Conservation (phyloP, 2,888 invertebrate species). For the Chironomus tentans region DNA sequence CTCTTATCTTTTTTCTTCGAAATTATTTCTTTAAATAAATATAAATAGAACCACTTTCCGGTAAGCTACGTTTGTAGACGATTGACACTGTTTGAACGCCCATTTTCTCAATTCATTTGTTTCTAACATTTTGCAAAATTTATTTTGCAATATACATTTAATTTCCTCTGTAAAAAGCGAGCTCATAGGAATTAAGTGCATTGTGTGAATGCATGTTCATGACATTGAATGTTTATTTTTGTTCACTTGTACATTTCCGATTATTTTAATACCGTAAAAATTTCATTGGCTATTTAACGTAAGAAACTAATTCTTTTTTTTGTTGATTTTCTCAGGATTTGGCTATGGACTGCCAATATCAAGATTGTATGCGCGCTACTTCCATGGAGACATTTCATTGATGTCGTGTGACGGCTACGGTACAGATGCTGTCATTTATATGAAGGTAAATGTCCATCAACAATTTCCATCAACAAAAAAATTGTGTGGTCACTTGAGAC, state of each 20-base stretch:
- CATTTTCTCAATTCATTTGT: neutral
- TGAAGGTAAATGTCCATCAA: constrained; percentile 61
- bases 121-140: too few species aligned
- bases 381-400: constrained; percentile 91
- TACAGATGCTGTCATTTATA: constrained; percentile 91
- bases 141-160: neutral
- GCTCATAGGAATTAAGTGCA: neutral
- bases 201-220: neutral
- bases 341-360: constrained; percentile 97
- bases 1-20: too few species aligned
- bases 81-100: neutral
- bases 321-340: constrained; percentile 49
- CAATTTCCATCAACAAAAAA: too few species aligned
- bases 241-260: neutral
- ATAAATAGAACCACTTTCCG: constrained; percentile 11
- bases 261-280: neutral
- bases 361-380: constrained; percentile 92
- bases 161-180: neutral
- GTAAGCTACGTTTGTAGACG: neutral
- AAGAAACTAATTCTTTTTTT: neutral
- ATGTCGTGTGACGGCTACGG: constrained; percentile 94
- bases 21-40: neutral
- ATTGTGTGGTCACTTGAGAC: too few species aligned
- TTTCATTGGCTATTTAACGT: neutral
- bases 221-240: neutral